Evolutionary conservation across 2,888 invertebrate genomes (phyloP).

Genomic region (Trachelus stipa): DNA sequence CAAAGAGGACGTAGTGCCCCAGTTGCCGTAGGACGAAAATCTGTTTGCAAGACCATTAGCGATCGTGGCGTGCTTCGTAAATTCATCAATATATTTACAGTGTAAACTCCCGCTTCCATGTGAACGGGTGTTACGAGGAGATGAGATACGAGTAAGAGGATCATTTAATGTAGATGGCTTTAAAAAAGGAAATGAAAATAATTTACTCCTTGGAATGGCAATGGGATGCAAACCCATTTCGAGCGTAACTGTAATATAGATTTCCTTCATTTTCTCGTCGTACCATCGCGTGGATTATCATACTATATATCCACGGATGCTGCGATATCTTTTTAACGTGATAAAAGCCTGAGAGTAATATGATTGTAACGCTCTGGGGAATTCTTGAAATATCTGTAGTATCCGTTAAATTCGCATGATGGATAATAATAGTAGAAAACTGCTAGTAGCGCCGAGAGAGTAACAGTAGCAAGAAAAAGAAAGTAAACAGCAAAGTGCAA

Average conservation of each 20-base stretch:
- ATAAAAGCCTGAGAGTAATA: neutral
- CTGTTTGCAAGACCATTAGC: slow-evolving; percentile 61
- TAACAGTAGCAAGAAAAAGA: neutral
- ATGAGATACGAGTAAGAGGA: neutral
- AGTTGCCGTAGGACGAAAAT: slow-evolving; percentile 44
- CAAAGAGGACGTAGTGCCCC: slow-evolving; percentile 13
- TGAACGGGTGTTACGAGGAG: neutral
- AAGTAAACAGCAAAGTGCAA: neutral
- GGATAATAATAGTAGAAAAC: neutral
- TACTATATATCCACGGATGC: neutral
- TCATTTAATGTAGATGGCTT: neutral
- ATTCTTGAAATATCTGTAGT: neutral
- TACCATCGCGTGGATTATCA: neutral
- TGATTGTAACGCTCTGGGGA: neutral
- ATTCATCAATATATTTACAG: slow-evolving; percentile 65
- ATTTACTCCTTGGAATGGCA: neutral
- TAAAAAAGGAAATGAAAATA: neutral
- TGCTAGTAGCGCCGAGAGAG: neutral
- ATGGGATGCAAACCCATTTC: neutral
- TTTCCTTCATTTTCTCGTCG: neutral
- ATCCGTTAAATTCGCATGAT: neutral
- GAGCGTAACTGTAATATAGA: neutral
- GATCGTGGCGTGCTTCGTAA: slow-evolving; percentile 59
- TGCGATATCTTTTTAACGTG: neutral
- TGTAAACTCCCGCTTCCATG: slow-evolving; percentile 44